These are phyloP conservation scores for Andricus grossulariae DNA, from an alignment of 1,140 invertebrate genomes.

Conservation along the genomic window DNA sequence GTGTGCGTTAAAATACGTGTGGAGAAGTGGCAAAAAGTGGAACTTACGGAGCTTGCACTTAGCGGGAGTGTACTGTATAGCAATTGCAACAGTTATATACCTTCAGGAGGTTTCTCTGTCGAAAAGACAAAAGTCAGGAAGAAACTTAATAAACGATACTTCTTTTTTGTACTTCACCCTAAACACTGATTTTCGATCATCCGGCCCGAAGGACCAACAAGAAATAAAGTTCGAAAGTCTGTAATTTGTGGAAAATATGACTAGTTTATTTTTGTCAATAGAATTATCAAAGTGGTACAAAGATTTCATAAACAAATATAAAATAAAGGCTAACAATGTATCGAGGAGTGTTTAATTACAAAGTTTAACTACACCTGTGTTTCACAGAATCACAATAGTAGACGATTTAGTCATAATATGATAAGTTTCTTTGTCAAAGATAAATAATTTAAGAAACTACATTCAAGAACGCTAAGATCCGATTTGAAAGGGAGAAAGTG, in stretches of 20 bases:
- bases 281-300: background rate
- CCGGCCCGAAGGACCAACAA: background rate
- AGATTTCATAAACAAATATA: background rate
- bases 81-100: too few species aligned
- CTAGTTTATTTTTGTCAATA: background rate
- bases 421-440: slow-evolving; percentile 22
- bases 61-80: too few species aligned
- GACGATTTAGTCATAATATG: slow-evolving; percentile 3
- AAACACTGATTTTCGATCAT: too few species aligned
- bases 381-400: background rate
- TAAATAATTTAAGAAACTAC: slow-evolving; percentile 14
- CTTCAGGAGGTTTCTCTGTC: too few species aligned
- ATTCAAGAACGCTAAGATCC: slow-evolving; percentile 2
- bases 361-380: background rate
- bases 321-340: slow-evolving; percentile 8
- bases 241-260: background rate
- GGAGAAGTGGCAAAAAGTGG: too few species aligned
- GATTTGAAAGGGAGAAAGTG: slow-evolving; percentile 43
- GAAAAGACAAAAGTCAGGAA: too few species aligned
- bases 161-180: too few species aligned
- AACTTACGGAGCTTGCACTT: too few species aligned
- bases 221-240: background rate
- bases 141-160: too few species aligned
- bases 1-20: too few species aligned
- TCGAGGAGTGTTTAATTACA: background rate